Evolutionary conservation across 2,797 vertebrate species (phyloP), one percentile per base, ranked within the genome.

Genomic region (Pelochelys cantorii): DNA sequence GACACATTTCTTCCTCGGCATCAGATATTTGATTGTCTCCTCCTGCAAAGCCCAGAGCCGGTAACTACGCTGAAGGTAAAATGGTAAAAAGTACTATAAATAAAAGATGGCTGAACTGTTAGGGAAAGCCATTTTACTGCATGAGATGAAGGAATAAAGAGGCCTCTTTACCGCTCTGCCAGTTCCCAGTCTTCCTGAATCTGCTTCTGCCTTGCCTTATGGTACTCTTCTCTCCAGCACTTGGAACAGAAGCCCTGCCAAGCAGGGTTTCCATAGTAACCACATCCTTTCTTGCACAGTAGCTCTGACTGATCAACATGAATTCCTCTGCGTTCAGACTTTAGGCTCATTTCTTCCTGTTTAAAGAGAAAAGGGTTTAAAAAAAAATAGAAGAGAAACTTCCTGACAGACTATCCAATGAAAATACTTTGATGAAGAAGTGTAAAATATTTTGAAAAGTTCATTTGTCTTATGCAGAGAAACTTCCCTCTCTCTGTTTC

Each of bases 191-290:
- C 99, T 86, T 99, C 99, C 94, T 99, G 99, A 95, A 99, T 99
- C 98, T 99, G 99, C 93, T 98, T 99, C 97, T 99, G 99, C 92
- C 99, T 98, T 9, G 99, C 98, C 96, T 98, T 98, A 97, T 99
- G 99, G 98, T 99, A 99, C 93, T 99, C 99, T 94, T 99, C 99
- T 95, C 99, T 98, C 99, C 99, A 99, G 97, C 99, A 99, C 97
- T 99, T 99, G 96, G 99, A 99, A 98, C 99, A 99, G 92, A 99
- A 99, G 27, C 99, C 99, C 96, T 99, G 99, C 99, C 99, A 99
- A 2, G 98, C 99, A 14, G 99, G 97, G 91, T 99, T 99, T 90
- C 99, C 99, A 54, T 99, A 99, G 98, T 99, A 99, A 97, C 99
- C 99, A 3, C 99, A 99, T 97, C 99, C 99, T 97, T 99, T 99